Evolutionary conservation across 1,140 invertebrate species (phyloP), one percentile per base, ranked within the genome.

Genomic region (Pseudomyrmex concolor): DNA sequence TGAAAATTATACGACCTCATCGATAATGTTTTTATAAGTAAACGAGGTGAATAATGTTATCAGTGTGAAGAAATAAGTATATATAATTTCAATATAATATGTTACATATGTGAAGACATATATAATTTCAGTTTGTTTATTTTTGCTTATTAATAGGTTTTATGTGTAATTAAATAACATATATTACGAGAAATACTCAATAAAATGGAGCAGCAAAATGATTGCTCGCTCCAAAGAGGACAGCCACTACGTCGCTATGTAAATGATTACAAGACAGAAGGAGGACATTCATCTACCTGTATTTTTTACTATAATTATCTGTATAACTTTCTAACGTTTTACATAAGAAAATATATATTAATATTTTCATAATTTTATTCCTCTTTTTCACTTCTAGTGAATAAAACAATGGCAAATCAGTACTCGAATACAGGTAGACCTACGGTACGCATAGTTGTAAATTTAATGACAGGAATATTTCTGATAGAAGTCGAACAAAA

Each of bases 401-500:
- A 60, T 50, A 72, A 67, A 77, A 72, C 88, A 51, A 76, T 86
- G 25, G 22, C 60, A 25, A 83, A 67, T 59, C 88, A 89, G 25
- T 89, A 89, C 15, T 45, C 76, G 15, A 89, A 89, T 9, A 72
- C 89, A 77, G 76, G 85, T 51, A 80, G 90, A 77, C 80, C 91
- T 63, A 92, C 84, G 4, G 84, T 94, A 50, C 93, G 95, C 60
- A 92, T 96, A 57, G 95, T 95, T 74, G 94, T 96, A 2, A 96
- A 95, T 85, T 89, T 96, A 19, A 95, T 95, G 93, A 96, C 95
- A 10, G 93, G 95, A 54, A 92, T 95, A 22, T 95, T 95, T 17
- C 89, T 96, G 50, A 94, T 96, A 74, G 95, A 95, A 64, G 86
- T 96, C 5, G 95, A 96, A 34, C 87, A 89, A 72, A 91, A 83